Evolutionary conservation across 2,888 invertebrate genomes (phyloP), one percentile per base, ranked within the genome.

Genomic region (Apamea epomidion): DNA sequence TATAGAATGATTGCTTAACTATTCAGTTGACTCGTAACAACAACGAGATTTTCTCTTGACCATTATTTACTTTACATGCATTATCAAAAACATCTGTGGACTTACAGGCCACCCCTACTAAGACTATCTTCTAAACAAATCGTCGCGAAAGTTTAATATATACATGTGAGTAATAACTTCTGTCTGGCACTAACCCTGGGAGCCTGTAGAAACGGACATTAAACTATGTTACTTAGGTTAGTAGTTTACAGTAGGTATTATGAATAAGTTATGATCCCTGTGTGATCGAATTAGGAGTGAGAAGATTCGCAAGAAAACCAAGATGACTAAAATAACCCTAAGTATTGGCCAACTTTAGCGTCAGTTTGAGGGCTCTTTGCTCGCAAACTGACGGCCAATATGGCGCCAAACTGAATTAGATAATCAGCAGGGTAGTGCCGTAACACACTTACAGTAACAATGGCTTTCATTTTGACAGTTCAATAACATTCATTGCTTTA

Each of bases 101-200:
- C 12, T 29, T 18, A 8, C n/a, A 48, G 25, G 14, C 10, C 67
- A 58, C 4, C 67, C 48, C 25, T 79, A 78, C 5, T 69, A 14
- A 37, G 37, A 58, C 18, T 76, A 51, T 37, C 32, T 76, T 14
- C 21, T 67, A 73, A 68, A 80, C n/a, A 73, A 80, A 80, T 62
- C 29, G n/a, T 54, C 54, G 29, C 25, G 18, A n/a, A 62, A 67
- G 32, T 18, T n/a, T 48, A 21, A 29, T 37, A 60, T 18, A 58
- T 37, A 32, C 45, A 3, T 58, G 32, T 64, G 54, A 70, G 32
- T 64, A 45, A 65, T 18, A 42, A 64, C 42, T 64, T 18, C 14
- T 64, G 12, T 64, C 78, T 70, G 54, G 1, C 6, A 29, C 2
- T 42, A 5, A n/a, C 4, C 25, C 29, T 29, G 42, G 42, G 8